Conservation (phyloP, 2,797 vertebrate genomes). For the Arrhamphus sclerolepis region DNA sequence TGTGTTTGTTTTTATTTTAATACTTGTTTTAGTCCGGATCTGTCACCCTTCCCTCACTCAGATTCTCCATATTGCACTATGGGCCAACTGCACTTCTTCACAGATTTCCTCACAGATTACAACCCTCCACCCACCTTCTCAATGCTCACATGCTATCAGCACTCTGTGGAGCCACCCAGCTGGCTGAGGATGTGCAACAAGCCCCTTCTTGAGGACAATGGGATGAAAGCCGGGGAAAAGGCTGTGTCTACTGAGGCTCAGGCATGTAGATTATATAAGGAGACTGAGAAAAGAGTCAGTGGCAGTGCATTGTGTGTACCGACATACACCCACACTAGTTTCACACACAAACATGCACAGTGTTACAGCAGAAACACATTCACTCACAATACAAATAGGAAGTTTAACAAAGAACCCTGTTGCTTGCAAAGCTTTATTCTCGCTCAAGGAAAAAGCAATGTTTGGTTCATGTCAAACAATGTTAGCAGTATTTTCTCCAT, state of each 20-base stretch:
- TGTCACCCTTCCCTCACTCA: conserved; percentile 43
- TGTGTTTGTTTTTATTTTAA: conserved; percentile 40
- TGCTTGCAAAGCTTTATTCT: conserved; percentile 70
- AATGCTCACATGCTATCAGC: conserved; percentile 30
- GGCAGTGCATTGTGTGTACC: conserved; percentile 41
- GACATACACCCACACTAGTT: conserved; percentile 20
- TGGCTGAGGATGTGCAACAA: conserved; percentile 51
- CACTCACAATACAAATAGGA: conserved; percentile 47
- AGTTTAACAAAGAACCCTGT: conserved; percentile 64
- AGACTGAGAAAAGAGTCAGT: conserved; percentile 29
- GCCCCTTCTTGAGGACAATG: conserved; percentile 63
- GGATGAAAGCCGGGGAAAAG: conserved; percentile 66
- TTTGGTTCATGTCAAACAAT: conserved; percentile 54
- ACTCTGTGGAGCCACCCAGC: conserved; percentile 33
- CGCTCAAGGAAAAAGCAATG: conserved; percentile 57
- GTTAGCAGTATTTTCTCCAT: conserved; percentile 37
- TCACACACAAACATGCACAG: conserved; percentile 18
- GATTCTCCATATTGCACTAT: conserved; percentile 48
- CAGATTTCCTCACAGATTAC: conserved; percentile 47
- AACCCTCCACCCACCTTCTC: conserved; percentile 24
- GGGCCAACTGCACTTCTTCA: conserved; percentile 43
- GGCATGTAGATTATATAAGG: conserved; percentile 28
- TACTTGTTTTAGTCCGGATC: conserved; percentile 50
- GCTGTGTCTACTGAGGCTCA: conserved; percentile 45
- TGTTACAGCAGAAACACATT: conserved; percentile 42